These are phyloP conservation scores for Spilosoma lubricipeda DNA, from an alignment of 2,888 invertebrate genomes.

Conservation along the genomic window DNA sequence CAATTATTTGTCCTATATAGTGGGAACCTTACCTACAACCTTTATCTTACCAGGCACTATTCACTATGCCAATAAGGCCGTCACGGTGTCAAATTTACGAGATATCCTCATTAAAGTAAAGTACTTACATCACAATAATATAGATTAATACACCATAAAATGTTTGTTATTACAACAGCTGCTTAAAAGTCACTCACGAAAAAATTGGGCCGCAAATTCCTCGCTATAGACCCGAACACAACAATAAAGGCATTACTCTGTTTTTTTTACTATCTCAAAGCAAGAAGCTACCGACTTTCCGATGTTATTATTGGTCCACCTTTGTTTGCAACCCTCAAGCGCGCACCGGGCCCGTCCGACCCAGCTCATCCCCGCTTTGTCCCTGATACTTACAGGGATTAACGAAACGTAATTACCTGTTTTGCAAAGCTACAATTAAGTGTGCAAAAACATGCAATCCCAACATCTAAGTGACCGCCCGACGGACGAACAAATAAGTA, in stretches of 20 bases:
- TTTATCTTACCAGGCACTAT: background rate
- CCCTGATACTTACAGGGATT: conserved; percentile 76
- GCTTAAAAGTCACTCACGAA: conserved; percentile 57
- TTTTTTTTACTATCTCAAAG: conserved; percentile 70
- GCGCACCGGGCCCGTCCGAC: conserved; percentile 72
- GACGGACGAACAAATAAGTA: conserved; percentile 55
- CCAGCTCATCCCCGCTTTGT: conserved; percentile 72
- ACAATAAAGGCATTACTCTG: conserved; percentile 57
- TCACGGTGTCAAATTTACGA: background rate
- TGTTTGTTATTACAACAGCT: conserved; percentile 63
- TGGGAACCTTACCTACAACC: background rate
- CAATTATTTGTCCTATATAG: background rate
- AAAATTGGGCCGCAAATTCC: conserved; percentile 52
- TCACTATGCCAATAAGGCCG: background rate
- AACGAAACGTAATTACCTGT: conserved; percentile 82
- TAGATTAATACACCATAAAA: conserved; percentile 48
- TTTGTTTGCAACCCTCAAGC: conserved; percentile 73
- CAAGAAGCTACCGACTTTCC: conserved; percentile 85
- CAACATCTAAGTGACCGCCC: conserved; percentile 69
- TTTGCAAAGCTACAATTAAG: conserved; percentile 77
- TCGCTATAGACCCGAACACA: conserved; percentile 53
- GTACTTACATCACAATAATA: conserved; percentile 34
- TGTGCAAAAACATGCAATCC: conserved; percentile 67
- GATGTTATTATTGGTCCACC: conserved; percentile 77
- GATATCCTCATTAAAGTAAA: conserved; percentile 29